Conservation (phyloP, 2,113 vertebrate genomes). For the Pseudolaguvia tuberculata region DNA sequence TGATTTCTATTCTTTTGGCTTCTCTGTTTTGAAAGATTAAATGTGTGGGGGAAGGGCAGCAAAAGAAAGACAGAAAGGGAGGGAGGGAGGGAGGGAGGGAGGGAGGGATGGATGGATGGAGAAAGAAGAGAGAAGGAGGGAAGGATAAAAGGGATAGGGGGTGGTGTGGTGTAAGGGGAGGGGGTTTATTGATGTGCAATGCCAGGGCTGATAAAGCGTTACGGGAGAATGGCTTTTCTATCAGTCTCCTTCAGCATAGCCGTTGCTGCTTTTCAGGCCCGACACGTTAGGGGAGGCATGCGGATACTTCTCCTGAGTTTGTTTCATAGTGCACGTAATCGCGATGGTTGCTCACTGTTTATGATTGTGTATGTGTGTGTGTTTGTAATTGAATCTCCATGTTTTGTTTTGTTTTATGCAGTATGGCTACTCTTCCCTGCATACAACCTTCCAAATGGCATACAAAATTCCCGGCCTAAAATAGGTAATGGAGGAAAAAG, state of each 20-base stretch:
- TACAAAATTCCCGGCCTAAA: slow-evolving; percentile 28
- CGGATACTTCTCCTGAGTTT: slow-evolving; percentile 64
- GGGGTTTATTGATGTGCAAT: slow-evolving; percentile 69
- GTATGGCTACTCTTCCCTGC: neutral
- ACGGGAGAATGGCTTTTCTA: slow-evolving; percentile 63
- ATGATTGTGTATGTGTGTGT: neutral
- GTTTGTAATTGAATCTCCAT: neutral
- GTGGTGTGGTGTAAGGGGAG: slow-evolving; percentile 7
- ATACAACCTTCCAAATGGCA: neutral
- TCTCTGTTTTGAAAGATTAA: slow-evolving; percentile 68
- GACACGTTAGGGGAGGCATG: slow-evolving; percentile 51
- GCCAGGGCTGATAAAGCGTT: slow-evolving; percentile 67
- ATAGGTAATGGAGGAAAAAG: slow-evolving; percentile 57
- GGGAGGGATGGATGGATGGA: slow-evolving; percentile 16
- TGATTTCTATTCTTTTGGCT: slow-evolving; percentile 59
- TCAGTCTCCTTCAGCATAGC: slow-evolving; percentile 66
- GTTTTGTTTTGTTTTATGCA: slow-evolving; percentile 7
- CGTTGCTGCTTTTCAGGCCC: slow-evolving; percentile 63
- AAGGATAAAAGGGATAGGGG: slow-evolving; percentile 3
- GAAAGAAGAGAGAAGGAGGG: slow-evolving; percentile 22
- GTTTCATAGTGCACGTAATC: slow-evolving; percentile 60
- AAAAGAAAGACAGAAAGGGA: slow-evolving; percentile 34
- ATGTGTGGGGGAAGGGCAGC: slow-evolving; percentile 55
- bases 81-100: slow-evolving; percentile 30
- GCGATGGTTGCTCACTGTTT: slow-evolving; percentile 55